phyloP scores from a whole-genome alignment of 2,888 invertebrate genomes.

The Abrostola tripartita region DNA sequence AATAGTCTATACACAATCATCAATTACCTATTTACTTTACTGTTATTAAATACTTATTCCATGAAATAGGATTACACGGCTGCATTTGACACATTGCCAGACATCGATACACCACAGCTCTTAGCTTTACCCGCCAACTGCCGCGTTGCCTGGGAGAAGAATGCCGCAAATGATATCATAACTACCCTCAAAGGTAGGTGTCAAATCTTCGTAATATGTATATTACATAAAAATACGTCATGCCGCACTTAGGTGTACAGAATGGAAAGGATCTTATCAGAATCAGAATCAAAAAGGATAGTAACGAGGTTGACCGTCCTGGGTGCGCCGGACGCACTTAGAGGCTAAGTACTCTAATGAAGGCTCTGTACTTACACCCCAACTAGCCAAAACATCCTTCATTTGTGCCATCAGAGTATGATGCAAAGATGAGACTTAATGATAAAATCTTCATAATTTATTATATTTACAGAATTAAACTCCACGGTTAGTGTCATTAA shows the following conservation, averaged over 20 bases:
- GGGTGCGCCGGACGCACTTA: too few species aligned
- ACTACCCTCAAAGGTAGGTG: constrained; percentile 64
- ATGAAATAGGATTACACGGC: constrained; percentile 89
- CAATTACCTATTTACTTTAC: too few species aligned
- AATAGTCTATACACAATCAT: too few species aligned
- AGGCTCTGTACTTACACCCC: too few species aligned
- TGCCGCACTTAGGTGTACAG: too few species aligned
- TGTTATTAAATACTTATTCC: not conserved
- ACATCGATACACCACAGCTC: constrained; percentile 91
- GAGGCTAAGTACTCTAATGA: too few species aligned
- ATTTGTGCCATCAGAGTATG: too few species aligned
- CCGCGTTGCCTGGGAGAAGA: constrained; percentile 94
- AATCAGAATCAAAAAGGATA: not conserved
- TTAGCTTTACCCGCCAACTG: constrained; percentile 96
- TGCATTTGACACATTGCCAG: constrained; percentile 90
- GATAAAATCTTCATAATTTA: not conserved
- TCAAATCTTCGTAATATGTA: too few species aligned
- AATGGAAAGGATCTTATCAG: too few species aligned
- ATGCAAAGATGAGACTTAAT: not conserved
- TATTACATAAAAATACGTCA: too few species aligned
- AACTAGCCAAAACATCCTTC: too few species aligned
- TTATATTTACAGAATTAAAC: constrained; percentile 71
- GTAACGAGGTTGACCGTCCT: too few species aligned
- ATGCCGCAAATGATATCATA: constrained; percentile 89
- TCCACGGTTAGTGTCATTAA: constrained; percentile 68